These are phyloP conservation scores for Eledona agricola DNA, from an alignment of 2,888 invertebrate genomes.

Conservation along the genomic window DNA sequence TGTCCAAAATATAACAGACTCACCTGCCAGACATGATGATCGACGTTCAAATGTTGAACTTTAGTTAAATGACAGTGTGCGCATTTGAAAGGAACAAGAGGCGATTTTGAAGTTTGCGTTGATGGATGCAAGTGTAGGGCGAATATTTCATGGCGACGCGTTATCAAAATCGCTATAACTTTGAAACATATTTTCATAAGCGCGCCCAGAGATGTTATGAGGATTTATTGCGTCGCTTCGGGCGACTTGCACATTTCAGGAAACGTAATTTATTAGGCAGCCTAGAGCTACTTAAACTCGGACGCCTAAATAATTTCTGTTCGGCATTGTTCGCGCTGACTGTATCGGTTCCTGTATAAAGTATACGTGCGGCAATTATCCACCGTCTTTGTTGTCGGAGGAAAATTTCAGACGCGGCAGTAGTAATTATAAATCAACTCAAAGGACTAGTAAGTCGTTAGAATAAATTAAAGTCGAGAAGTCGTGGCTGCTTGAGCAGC, in stretches of 20 bases:
- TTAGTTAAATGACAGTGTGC: no score
- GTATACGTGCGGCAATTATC: no score
- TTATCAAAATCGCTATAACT: slow-evolving; percentile 49
- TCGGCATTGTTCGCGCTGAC: slow-evolving; percentile 1
- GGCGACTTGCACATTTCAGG: slow-evolving; percentile 47
- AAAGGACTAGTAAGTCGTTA: slow-evolving; percentile 32
- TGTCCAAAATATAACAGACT: no score
- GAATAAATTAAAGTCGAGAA: slow-evolving; percentile 33
- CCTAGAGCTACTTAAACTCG: slow-evolving; percentile 28
- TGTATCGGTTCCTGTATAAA: no score
- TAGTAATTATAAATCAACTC: slow-evolving; percentile 23
- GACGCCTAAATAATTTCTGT: neutral
- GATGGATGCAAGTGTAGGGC: slow-evolving; percentile 30
- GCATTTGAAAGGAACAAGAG: no score
- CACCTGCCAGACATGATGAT: no score
- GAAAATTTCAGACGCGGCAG: no score
- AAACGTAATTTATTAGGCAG: slow-evolving; percentile 47
- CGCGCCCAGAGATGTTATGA: slow-evolving; percentile 46
- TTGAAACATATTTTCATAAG: slow-evolving; percentile 51
- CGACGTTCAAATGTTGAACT: no score
- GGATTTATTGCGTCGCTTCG: slow-evolving; percentile 47
- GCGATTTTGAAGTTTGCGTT: no score
- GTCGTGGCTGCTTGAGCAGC: slow-evolving; percentile 11
- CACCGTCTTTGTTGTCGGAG: no score
- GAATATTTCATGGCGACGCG: slow-evolving; percentile 36